A percentile compares a stretch with the other conserved stretches of the same genome.
Conservation (phyloP, 2,113 vertebrate species). For the Ranitomeya imitator region DNA sequence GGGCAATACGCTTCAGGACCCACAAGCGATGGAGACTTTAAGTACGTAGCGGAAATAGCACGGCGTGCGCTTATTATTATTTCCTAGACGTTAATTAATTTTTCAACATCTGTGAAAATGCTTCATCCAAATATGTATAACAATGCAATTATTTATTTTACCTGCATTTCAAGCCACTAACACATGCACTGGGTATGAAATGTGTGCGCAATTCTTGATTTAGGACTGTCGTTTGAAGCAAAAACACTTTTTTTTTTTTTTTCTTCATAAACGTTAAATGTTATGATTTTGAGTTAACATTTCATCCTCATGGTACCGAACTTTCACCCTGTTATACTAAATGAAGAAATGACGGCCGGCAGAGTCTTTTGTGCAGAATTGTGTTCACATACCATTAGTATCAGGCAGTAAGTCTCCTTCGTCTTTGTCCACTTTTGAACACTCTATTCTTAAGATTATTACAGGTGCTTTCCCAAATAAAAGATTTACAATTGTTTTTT, state of each 20-base stretch:
- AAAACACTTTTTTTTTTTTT: background rate
- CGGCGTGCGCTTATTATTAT: conserved; percentile 7
- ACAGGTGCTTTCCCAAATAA: too few species aligned
- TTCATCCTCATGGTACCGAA: background rate
- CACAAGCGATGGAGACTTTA: conserved; percentile 26
- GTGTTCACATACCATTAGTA: too few species aligned
- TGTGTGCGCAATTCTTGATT: conserved; percentile 20
- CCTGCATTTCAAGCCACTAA: conserved; percentile 50
- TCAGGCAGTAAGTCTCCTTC: background rate
- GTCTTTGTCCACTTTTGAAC: background rate
- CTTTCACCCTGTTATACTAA: background rate
- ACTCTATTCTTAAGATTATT: too few species aligned
- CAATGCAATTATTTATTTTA: conserved; percentile 54
- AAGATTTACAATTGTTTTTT: too few species aligned
- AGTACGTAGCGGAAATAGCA: background rate
- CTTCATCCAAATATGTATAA: conserved; percentile 9
- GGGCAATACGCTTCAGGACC: conserved; percentile 44
- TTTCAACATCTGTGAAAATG: conserved; percentile 10
- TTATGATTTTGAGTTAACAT: conserved; percentile 20
- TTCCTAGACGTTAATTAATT: conserved; percentile 7
- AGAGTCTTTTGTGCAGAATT: background rate
- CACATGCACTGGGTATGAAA: conserved; percentile 17
- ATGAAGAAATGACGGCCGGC: background rate
- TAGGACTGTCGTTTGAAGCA: background rate
- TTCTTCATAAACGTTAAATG: conserved; percentile 6